phyloP scores from a whole-genome alignment of 2,113 vertebrate genomes.

The Apteryx owenii region DNA sequence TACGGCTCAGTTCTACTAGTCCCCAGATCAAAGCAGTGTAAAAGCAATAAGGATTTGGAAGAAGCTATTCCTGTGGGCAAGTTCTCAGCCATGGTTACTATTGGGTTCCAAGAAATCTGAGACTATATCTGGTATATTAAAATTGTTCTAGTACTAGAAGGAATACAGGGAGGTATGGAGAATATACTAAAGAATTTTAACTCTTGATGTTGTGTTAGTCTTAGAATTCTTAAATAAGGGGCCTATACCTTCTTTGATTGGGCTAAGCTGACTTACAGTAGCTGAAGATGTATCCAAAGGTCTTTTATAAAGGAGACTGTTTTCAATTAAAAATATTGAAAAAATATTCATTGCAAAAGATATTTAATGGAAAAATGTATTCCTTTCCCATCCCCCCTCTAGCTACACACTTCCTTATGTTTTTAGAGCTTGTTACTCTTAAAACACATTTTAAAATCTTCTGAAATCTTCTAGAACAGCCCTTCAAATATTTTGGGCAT shows the following conservation, averaged over 20 bases:
- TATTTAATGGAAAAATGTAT: accelerated
- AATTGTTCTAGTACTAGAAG: not conserved
- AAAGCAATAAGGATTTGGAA: not conserved
- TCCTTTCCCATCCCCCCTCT: not conserved
- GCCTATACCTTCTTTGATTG: not conserved
- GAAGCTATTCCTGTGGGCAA: accelerated
- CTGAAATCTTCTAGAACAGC: not conserved
- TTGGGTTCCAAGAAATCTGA: not conserved
- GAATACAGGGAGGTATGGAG: not conserved
- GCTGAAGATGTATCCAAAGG: not conserved
- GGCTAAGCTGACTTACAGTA: not conserved
- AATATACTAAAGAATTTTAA: not conserved
- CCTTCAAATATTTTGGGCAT: not conserved
- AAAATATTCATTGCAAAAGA: not conserved
- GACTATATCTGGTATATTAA: too few relatives aligned
- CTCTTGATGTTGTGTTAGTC: not conserved
- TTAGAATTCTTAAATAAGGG: not conserved
- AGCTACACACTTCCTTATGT: not conserved
- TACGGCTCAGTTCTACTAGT: not conserved
- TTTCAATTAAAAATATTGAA: not conserved
- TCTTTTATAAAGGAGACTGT: not conserved
- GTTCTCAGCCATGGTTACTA: not conserved
- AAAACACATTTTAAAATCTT: not conserved
- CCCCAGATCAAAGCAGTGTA: not conserved
- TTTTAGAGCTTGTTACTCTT: not conserved